Base-by-base conservation (phyloP, 1,140 invertebrate genomes). In the Drosophila nigrodunni region DNA sequence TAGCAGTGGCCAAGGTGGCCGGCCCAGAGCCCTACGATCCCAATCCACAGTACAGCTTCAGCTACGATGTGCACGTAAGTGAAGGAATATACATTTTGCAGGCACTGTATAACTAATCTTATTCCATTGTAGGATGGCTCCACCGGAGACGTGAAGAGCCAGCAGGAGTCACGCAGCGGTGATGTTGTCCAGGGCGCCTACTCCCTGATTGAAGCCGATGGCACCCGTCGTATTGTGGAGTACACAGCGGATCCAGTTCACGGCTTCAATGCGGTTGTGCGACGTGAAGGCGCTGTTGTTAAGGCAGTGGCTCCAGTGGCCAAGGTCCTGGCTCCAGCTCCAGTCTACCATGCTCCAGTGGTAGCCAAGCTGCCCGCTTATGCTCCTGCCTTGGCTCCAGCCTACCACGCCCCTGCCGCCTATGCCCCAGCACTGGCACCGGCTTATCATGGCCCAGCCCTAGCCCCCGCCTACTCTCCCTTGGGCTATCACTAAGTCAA, bases 161-260 rank as follows among this genome's bases (percentile, higher is more conserved):
- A 94, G 83, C 93, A 94, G 87, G 94, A 95, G 93, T 93, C 90
- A 43, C 93, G 94, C 47, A 92, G 93, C 59, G 94, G 94, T 15
- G 94, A 95, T 79, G 92, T 93, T 11, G 94, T 95, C 39, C 92
- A 94, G 71, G 94, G 94, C 37, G 92, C 90, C 39, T 95, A 95
- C 83, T 93, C 93, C 3, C 78, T 94, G 18, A 93, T 94, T n/a
- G 94, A 94, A 73, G 93, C 94, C 15, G 94, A 95, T 73, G 94
- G 94, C 57, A 94, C 93, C 3, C 90, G 93, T 13, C 82, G 94
- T 47, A 93, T 93, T 60, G 94, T 94, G 21, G 93, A 94, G 69
- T 95, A 94, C 83, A 93, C 93, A 18, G 94, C 93, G 8, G 93
- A 94, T 90, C 92, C 93, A 6, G 81, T 94, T 5, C 91, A 94